Evolutionary conservation across 2,888 invertebrate genomes (phyloP), one percentile per base, ranked within the genome.

Genomic region (Hybos culiciformis): DNA sequence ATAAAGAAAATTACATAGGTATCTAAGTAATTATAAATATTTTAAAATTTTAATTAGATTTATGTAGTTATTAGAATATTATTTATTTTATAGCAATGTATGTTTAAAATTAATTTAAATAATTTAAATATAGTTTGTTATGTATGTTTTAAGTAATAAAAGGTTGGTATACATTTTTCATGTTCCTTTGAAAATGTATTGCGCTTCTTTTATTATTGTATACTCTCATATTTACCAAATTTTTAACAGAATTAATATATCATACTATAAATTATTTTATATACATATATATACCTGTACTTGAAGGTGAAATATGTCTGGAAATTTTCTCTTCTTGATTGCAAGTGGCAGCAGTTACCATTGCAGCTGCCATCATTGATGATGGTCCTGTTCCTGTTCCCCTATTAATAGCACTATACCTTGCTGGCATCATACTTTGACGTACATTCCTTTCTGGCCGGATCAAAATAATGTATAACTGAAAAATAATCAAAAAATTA

Each of bases 381-480:
- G 77, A 74, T 19, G 73, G 73, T 3, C 74, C 72, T 0, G 75
- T 74, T 18, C 72, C 71, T 0, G 75, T 72, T 37, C 73, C 74
- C 54, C 77, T 77, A 53, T 75, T 77, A 57, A 73, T 72, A 37
- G 74, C 75, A 52, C 73, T 73, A 53, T 72, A 75, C 29, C 77
- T 66, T 51, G 78, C 77, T 15, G 82, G 81, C 82, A 84, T 84
- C 75, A 85, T 83, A 62, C 82, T 83, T 59, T 88, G 87, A 0
- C 92, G 75, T 11, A 92, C 80, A 66, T 92, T 92, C 29, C 88
- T 72, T 67, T 92, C 91, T 9, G 92, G 91, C 50, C 86, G 78
- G 46, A 91, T 75, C 49, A 92, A 68, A 54, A 92, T 91, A 57
- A 92, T 91, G 66, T 90, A 90, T 34, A 90, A 66, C 88, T 88